A percentile compares a stretch with the other conserved stretches of the same genome.
phyloP scores from a whole-genome alignment of 2,888 invertebrate genomes.

The Amblyjoppa proteus region DNA sequence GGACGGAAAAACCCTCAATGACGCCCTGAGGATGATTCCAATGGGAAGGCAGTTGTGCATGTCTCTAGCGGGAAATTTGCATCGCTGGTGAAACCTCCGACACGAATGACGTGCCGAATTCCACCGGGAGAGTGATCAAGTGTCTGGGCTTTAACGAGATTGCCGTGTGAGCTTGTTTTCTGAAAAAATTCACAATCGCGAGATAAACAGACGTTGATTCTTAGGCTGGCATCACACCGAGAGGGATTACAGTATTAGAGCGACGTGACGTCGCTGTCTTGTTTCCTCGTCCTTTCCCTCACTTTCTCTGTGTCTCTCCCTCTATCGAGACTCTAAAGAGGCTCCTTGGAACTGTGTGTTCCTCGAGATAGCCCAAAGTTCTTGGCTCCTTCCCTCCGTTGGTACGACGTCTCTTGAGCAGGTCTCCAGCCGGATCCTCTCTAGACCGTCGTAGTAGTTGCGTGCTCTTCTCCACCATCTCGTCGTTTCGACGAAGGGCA shows the following conservation, averaged over 20 bases:
- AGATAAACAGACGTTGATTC: slow-evolving; percentile 53
- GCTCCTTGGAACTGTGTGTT: slow-evolving; percentile 82
- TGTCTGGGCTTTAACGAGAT: slow-evolving; percentile 33
- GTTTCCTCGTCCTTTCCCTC: slow-evolving; percentile 19
- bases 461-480: slow-evolving; percentile 60
- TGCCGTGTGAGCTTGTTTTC: slow-evolving; percentile 17
- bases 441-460: slow-evolving; percentile 16
- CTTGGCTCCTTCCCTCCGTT: slow-evolving; percentile 59
- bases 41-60: background rate
- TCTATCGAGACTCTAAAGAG: slow-evolving; percentile 82
- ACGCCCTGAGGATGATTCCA: background rate
- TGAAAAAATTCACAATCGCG: slow-evolving; percentile 51
- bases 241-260: slow-evolving; percentile 83
- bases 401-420: slow-evolving; percentile 53
- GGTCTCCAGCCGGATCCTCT: slow-evolving; percentile 46
- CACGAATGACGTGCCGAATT: background rate
- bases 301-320: slow-evolving; percentile 52
- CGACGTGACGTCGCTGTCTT: slow-evolving; percentile 79
- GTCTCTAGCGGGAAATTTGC: no score
- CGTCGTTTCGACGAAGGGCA: slow-evolving; percentile 61
- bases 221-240: slow-evolving; percentile 42
- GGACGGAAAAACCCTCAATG: background rate
- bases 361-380: slow-evolving; percentile 83
- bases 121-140: background rate
- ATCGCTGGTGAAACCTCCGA: background rate